Evolutionary conservation across 2,113 vertebrate species (phyloP), one percentile per base, ranked within the genome.

Genomic region (Ploceus nigricollis): DNA sequence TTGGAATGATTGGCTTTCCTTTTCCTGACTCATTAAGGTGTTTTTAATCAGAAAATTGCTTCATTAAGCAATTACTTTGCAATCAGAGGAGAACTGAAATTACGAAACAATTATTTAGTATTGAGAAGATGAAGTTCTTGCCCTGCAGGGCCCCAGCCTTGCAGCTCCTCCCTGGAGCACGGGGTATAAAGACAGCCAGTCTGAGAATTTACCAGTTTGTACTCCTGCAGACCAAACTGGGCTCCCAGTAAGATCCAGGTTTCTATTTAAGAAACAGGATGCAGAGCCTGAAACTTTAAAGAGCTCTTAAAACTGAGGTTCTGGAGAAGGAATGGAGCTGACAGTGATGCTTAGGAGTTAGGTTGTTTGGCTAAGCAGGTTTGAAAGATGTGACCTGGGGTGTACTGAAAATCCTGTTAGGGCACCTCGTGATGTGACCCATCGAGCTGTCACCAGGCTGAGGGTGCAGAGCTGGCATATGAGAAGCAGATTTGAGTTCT

Each of bases 321-420:
- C 16, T 57, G 10, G 76, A 39, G 68, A 54, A 53, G 75, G 45
- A 73, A 18, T 30, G 54, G 63, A 15, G 3, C 58, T 69, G 89
- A 18, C 73, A 48, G 72, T 15, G 87, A 44, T 88, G 81, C 84
- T 84, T 60, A 70, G 42, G 33, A 82, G 75, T 72, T 15, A 9
- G 0, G 9, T 47, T 53, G 37, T 80, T 66, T 79, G 61, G 60
- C 45, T 94, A 42, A 95, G 84, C 30, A 73, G 88, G 63, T 87
- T 90, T 91, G 92, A 88, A 82, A 70, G 71, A 35, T 44, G 66
- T 93, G 76, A 70, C 93, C 93, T 68, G 72, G 69, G 44, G 12
- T 79, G 68, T 61, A 30, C 82, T 61, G 39, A 13, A 50, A 94
- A 87, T 93, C 84, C 72, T 35, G 54, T 91, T 53, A 73, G 75